These are phyloP conservation scores for Bothrops jararaca DNA, from an alignment of 2,113 vertebrate genomes.

Conservation along the genomic window DNA sequence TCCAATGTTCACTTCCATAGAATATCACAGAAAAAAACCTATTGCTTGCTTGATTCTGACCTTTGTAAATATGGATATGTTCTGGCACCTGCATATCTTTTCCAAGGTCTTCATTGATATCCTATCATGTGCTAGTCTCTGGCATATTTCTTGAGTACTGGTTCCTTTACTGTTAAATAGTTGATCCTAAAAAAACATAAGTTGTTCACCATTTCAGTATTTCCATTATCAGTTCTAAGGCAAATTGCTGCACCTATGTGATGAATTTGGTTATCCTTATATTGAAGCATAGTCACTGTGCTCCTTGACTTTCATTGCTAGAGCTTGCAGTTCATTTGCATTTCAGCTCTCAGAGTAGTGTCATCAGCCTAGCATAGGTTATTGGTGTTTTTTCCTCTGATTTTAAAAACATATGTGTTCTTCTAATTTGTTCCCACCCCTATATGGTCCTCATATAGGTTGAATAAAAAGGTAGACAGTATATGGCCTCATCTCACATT, in stretches of 20 bases:
- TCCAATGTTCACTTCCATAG: neutral
- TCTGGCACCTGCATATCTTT: neutral
- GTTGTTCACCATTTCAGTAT: neutral
- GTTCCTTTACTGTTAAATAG: neutral
- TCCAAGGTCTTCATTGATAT: neutral
- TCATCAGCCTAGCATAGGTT: neutral
- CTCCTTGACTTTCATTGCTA: neutral
- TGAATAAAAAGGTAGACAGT: neutral
- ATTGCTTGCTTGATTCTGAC: neutral
- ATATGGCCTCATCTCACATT: neutral
- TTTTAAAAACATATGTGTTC: neutral
- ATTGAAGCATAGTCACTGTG: neutral
- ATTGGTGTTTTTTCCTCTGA: neutral
- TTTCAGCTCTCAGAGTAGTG: neutral
- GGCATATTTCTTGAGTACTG: neutral
- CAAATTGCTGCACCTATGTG: neutral
- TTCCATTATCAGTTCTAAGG: neutral
- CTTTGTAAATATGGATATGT: neutral
- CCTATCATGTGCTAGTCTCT: neutral
- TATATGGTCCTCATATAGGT: neutral
- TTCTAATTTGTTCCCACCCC: neutral
- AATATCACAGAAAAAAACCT: neutral
- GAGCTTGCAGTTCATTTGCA: neutral
- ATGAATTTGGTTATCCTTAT: neutral
- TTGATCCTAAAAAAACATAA: neutral